Percentiles rank a stretch among this genome's conserved stretches.
Evolutionary conservation across 2,888 invertebrate genomes (phyloP).

Genomic region (Metallyticus violacea): DNA sequence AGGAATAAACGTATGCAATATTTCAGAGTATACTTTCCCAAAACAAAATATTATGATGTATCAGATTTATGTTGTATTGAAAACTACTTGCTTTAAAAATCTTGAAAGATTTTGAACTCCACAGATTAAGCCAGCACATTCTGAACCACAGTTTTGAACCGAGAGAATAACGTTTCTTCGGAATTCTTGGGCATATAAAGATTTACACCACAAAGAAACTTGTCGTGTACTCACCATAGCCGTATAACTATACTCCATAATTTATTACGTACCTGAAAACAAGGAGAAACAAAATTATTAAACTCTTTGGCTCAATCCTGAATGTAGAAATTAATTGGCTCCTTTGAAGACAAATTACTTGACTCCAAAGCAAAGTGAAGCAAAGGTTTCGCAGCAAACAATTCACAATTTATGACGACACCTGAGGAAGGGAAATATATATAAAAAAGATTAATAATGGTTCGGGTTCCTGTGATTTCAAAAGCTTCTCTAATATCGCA

Average conservation of each 20-base stretch:
- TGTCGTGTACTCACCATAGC: not conserved
- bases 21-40: too few species aligned
- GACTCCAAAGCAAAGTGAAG: not conserved
- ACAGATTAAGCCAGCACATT: too few species aligned
- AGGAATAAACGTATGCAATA: too few species aligned
- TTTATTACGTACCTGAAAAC: not conserved
- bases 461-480: not conserved
- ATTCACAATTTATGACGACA: not conserved
- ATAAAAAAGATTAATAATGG: not conserved
- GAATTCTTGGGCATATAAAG: not conserved
- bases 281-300: not conserved
- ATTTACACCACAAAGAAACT: not conserved
- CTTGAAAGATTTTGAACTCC: too few species aligned
- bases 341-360: not conserved
- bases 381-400: too few species aligned
- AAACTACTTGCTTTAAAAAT: too few species aligned
- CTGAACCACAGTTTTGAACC: too few species aligned
- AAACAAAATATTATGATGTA: too few species aligned
- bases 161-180: too few species aligned
- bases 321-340: not conserved
- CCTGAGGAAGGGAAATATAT: not conserved
- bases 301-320: not conserved
- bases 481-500: not conserved
- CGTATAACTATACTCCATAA: not conserved
- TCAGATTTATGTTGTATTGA: too few species aligned